Percentiles rank a stretch among this genome's conserved stretches.
Conservation (phyloP, 2,797 vertebrate genomes). For the Propithecus perrieri region DNA sequence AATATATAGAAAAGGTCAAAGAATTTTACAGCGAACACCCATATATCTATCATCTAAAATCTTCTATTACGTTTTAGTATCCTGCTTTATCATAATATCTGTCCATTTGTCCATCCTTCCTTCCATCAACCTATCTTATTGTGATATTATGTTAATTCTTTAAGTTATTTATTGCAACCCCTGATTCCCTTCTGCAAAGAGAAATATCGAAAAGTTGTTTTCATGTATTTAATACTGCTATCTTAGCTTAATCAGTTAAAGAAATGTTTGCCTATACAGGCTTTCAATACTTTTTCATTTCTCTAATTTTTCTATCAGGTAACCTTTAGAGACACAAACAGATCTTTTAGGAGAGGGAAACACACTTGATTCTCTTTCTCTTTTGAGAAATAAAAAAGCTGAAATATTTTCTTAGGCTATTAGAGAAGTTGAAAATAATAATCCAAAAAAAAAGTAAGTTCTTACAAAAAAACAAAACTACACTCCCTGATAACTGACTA, state of each 20-base stretch:
- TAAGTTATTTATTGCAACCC: neutral
- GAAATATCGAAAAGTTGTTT: neutral
- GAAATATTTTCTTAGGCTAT: constrained; percentile 31
- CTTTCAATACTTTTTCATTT: neutral
- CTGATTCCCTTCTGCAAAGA: neutral
- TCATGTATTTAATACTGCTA: neutral
- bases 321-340: neutral
- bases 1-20: constrained; percentile 36
- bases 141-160: neutral
- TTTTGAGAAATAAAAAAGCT: neutral
- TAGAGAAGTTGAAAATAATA: neutral
- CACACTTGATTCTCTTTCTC: neutral
- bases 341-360: neutral
- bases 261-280: neutral
- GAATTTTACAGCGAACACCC: neutral
- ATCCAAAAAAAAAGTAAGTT: neutral
- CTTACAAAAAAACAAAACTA: neutral
- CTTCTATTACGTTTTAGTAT: neutral
- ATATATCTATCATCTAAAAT: neutral
- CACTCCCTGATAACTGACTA: neutral
- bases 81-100: neutral
- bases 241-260: constrained; percentile 13
- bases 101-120: neutral
- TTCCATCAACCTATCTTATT: neutral
- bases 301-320: neutral